A percentile compares a stretch with the other conserved stretches of the same genome.
Evolutionary conservation across 2,888 invertebrate genomes (phyloP).

Genomic region (Melolontha melolontha): DNA sequence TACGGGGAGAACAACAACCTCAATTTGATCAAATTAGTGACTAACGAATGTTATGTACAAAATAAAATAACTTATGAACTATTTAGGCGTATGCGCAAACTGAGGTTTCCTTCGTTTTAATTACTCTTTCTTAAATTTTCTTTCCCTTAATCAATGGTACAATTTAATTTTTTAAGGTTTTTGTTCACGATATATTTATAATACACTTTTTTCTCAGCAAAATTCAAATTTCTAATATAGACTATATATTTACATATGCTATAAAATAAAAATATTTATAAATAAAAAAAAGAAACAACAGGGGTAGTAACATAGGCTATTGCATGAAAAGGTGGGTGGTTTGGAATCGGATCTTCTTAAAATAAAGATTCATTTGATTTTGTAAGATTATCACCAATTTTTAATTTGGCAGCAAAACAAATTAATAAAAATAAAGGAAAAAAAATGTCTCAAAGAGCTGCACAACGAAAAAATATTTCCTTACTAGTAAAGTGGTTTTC

Average conservation of each 20-base stretch:
- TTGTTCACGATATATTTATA: slow-evolving; percentile 32
- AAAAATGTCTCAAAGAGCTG: slow-evolving; percentile 53
- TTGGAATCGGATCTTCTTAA: slow-evolving; percentile 8
- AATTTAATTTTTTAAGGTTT: slow-evolving; percentile 35
- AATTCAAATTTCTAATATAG: slow-evolving; percentile 47
- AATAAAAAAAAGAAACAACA: slow-evolving; percentile 41
- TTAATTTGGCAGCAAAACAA: neutral
- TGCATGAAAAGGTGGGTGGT: slow-evolving; percentile 28
- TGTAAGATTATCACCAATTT: neutral
- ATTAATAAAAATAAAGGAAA: slow-evolving; percentile 21
- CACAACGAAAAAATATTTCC: slow-evolving; percentile 50
- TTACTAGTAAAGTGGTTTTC: slow-evolving; percentile 41
- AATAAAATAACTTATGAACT: slow-evolving; percentile 51
- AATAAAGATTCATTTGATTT: neutral
- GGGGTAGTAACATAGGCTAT: slow-evolving; percentile 19
- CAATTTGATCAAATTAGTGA: slow-evolving; percentile 43
- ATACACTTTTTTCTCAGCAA: slow-evolving; percentile 41
- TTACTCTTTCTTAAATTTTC: slow-evolving; percentile 31
- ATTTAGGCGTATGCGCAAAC: slow-evolving; percentile 52
- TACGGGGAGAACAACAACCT: slow-evolving; percentile 39
- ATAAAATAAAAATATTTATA: slow-evolving; percentile 39
- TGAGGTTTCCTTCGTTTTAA: slow-evolving; percentile 49
- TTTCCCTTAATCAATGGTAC: slow-evolving; percentile 37
- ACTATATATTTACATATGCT: slow-evolving; percentile 42
- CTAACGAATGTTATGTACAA: slow-evolving; percentile 47